These are phyloP conservation scores for Globodera ellingtonae DNA, from an alignment of 1,140 invertebrate species.

Conservation along the genomic window DNA sequence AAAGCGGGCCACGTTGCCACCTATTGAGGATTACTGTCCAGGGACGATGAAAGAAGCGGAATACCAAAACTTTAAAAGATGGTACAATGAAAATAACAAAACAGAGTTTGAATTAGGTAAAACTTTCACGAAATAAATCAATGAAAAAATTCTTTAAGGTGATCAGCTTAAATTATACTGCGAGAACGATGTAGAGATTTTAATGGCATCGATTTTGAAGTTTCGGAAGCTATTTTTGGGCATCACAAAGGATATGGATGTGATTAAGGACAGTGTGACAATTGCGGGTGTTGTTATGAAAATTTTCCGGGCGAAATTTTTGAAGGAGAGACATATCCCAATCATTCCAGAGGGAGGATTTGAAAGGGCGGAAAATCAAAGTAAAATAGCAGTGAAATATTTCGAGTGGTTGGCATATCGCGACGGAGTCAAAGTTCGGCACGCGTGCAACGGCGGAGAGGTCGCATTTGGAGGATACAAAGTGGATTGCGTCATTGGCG, in stretches of 20 bases:
- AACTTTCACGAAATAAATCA: too few species aligned
- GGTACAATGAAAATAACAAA: neutral
- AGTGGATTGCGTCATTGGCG: neutral
- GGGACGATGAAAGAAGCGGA: neutral
- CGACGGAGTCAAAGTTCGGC: neutral
- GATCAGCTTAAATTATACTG: neutral
- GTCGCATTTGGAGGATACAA: neutral
- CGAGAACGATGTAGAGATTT: constrained; percentile 7
- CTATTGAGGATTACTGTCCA: neutral
- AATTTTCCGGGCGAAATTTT: neutral
- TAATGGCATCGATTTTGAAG: neutral
- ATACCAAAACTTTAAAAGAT: neutral
- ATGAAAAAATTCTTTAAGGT: neutral
- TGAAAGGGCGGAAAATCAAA: constrained; percentile 15
- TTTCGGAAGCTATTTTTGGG: constrained; percentile 1
- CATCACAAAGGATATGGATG: neutral
- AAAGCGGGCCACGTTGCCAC: neutral
- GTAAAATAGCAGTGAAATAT: neutral
- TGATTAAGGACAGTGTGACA: neutral
- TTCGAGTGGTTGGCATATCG: neutral
- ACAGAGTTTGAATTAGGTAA: neutral
- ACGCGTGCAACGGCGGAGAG: neutral
- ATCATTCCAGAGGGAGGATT: neutral
- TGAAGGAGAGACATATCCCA: neutral
- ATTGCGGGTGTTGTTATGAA: constrained; percentile 4